These are phyloP conservation scores for Hydrotaea diabolus DNA, from an alignment of 2,888 invertebrate species.

Conservation along the genomic window DNA sequence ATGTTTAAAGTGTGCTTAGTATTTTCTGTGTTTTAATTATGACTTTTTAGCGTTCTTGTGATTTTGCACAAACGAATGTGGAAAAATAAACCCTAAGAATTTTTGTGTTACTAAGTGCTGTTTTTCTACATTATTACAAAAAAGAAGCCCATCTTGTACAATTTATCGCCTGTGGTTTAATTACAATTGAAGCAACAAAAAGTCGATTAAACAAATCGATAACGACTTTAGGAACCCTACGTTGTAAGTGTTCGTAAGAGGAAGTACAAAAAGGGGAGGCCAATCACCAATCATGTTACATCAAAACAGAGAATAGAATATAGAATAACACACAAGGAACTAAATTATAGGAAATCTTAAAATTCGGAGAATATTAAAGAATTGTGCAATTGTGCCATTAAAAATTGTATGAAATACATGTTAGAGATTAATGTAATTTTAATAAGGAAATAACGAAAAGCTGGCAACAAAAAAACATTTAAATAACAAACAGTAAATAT, in stretches of 20 bases:
- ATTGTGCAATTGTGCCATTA: background rate
- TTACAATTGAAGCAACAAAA: no score
- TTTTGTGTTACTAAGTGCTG: no score
- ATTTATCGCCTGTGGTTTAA: no score
- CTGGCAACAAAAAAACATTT: background rate
- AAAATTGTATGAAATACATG: background rate
- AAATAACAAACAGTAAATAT: background rate
- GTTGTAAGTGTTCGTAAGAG: background rate
- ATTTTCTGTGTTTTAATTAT: no score
- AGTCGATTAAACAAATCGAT: no score
- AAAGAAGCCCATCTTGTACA: no score
- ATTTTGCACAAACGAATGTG: no score
- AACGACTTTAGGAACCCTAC: no score
- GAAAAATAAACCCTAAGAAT: no score
- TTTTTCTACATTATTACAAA: no score
- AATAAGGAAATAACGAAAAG: background rate
- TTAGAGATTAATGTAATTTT: background rate
- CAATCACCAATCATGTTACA: constrained; percentile 16
- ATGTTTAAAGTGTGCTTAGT: no score
- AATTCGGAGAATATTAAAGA: background rate
- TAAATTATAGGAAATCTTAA: background rate
- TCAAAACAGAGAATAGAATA: constrained; percentile 26
- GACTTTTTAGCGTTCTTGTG: no score
- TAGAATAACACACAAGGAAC: background rate
- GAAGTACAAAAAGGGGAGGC: constrained; percentile 5